Conservation (phyloP, 2,888 invertebrate genomes). For the Mesorhabditis belari region DNA sequence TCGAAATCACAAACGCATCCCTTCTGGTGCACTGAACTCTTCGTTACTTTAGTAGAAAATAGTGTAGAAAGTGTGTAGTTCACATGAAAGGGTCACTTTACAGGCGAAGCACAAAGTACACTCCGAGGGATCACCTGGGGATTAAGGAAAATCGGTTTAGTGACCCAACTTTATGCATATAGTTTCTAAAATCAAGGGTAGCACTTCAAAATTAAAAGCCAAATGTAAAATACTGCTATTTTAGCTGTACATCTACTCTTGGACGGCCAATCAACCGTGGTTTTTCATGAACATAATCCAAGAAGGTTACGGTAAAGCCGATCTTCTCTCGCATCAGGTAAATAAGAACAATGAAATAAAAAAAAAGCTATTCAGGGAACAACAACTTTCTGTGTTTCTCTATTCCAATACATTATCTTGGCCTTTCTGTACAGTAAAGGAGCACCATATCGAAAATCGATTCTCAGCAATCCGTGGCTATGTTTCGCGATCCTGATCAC, state of each 20-base stretch:
- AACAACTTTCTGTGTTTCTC: constrained; percentile 69
- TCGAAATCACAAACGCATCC: too few species aligned
- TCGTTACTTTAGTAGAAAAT: background rate
- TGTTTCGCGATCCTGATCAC: background rate
- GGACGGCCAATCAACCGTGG: constrained; percentile 45
- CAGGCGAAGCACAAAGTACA: too few species aligned
- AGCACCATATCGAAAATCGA: background rate
- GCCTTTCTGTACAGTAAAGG: constrained; percentile 72
- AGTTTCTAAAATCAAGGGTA: too few species aligned
- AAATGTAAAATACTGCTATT: too few species aligned
- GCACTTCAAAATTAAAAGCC: too few species aligned
- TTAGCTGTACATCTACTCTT: constrained; percentile 41
- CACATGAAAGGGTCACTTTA: too few species aligned
- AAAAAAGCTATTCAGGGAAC: constrained; percentile 62
- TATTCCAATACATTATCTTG: constrained; percentile 69
- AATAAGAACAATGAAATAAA: too few species aligned
- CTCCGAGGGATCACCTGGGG: too few species aligned
- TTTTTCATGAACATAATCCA: constrained; percentile 13
- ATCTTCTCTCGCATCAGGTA: background rate
- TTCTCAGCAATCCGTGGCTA: background rate
- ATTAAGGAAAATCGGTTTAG: too few species aligned
- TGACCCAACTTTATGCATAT: too few species aligned
- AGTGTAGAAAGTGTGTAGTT: too few species aligned
- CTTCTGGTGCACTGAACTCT: too few species aligned
- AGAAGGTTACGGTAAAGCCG: background rate